phyloP scores from a whole-genome alignment of 2,113 vertebrate species.

The Orycteropus afer region DNA sequence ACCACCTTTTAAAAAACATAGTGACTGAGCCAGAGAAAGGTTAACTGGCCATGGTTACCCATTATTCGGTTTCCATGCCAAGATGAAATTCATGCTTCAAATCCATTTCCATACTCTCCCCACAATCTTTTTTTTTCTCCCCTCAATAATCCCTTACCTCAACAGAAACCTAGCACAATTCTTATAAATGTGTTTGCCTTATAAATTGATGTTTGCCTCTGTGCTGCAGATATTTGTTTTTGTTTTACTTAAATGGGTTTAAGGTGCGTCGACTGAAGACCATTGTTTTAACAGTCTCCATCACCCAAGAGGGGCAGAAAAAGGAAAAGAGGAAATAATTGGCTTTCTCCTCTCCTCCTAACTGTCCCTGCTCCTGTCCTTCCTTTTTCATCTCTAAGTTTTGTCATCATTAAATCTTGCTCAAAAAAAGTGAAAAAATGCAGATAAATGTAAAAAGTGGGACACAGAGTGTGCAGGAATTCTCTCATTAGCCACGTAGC shows the following conservation, averaged over 20 bases:
- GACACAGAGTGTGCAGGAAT: neutral
- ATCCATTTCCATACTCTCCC: constrained; percentile 33
- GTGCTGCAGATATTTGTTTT: constrained; percentile 62
- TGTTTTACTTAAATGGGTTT: constrained; percentile 66
- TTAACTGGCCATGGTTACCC: constrained; percentile 45
- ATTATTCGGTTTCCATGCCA: constrained; percentile 47
- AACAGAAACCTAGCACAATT: constrained; percentile 50
- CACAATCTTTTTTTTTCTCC: neutral
- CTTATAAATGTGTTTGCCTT: constrained; percentile 53
- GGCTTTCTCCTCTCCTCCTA: neutral
- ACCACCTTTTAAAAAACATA: constrained; percentile 54
- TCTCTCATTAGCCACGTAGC: neutral
- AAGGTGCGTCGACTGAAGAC: constrained; percentile 35
- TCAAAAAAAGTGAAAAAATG: neutral
- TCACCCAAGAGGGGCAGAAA: neutral
- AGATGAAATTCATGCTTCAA: constrained; percentile 49
- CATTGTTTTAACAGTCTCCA: neutral
- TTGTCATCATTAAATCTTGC: constrained; percentile 19
- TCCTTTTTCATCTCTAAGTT: neutral
- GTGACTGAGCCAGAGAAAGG: constrained; percentile 59
- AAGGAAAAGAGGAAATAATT: constrained; percentile 14
- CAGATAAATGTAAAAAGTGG: neutral
- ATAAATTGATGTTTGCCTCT: constrained; percentile 66
- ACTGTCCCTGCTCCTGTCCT: neutral
- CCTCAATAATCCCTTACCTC: constrained; percentile 51